phyloP scores from a whole-genome alignment of 1,140 invertebrate species.

The Drosophila chauvacae region DNA sequence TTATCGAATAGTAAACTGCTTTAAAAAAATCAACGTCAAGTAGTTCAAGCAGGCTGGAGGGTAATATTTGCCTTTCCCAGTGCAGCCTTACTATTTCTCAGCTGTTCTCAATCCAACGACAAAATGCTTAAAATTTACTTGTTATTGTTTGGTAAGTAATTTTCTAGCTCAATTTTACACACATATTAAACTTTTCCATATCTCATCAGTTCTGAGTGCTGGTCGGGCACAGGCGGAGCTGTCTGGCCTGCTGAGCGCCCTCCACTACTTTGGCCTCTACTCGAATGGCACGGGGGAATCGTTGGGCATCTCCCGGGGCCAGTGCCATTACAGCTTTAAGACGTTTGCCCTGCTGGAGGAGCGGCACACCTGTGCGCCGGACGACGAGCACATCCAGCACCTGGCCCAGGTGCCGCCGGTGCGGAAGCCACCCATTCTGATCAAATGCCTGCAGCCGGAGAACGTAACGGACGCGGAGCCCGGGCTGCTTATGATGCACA shows the following conservation, averaged over 20 bases:
- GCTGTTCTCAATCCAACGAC: conserved; percentile 24
- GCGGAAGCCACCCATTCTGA: conserved; percentile 68
- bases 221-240: conserved; percentile 37
- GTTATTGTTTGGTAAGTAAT: conserved; percentile 32
- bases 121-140: conserved; percentile 39
- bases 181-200: not conserved
- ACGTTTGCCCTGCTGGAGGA: conserved; percentile 52
- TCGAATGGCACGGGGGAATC: conserved; percentile 32
- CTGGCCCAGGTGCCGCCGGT: conserved; percentile 42
- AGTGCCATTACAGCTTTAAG: conserved; percentile 59
- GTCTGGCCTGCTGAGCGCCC: conserved; percentile 43
- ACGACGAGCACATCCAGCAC: conserved; percentile 71
- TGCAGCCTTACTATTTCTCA: conserved; percentile 13
- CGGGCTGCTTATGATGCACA: conserved; percentile 65
- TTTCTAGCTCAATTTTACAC: not conserved
- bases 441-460: conserved; percentile 65
- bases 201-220: conserved; percentile 13
- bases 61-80: not conserved
- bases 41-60: not conserved
- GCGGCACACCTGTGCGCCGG: conserved; percentile 45
- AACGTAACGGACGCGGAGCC: conserved; percentile 10
- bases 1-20: too few relatives aligned
- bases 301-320: conserved; percentile 53
- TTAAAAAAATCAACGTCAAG: not conserved
- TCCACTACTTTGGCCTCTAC: conserved; percentile 59